These are phyloP conservation scores for Carlito syrichta DNA, from an alignment of 2,113 vertebrate genomes.

Conservation along the genomic window DNA sequence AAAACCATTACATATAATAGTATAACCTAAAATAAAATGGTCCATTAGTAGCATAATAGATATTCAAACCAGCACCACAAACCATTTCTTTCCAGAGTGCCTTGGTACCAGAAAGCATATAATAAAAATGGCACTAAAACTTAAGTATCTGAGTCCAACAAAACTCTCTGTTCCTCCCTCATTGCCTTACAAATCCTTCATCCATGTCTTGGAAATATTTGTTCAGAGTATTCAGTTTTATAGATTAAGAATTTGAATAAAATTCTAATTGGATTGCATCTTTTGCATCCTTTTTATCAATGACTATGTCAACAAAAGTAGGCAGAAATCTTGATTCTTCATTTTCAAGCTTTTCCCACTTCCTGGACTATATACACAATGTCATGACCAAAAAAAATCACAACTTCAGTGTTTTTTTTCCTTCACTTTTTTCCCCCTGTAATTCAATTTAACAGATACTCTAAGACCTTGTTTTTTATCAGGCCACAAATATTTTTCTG, in stretches of 20 bases:
- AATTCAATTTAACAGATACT: background rate
- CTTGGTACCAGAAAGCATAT: background rate
- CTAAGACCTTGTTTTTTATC: background rate
- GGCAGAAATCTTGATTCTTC: background rate
- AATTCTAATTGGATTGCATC: background rate
- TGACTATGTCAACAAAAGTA: background rate
- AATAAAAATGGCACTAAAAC: background rate
- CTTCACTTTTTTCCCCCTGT: too few relatives aligned
- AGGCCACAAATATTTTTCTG: background rate
- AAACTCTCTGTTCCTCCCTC: background rate
- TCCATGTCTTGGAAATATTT: background rate
- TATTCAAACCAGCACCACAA: background rate
- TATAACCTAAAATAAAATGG: background rate
- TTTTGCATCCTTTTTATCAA: background rate
- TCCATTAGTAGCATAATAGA: background rate
- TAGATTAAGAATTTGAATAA: background rate
- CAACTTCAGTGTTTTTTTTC: background rate
- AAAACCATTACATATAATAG: background rate
- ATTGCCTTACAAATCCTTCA: background rate
- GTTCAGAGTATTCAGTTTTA: background rate
- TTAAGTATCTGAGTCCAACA: background rate
- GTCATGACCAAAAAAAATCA: background rate
- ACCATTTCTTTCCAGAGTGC: background rate
- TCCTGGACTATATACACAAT: background rate
- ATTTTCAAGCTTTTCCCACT: background rate